Evolutionary conservation across 2,113 vertebrate genomes (phyloP).

Genomic region (Cervus canadensis): DNA sequence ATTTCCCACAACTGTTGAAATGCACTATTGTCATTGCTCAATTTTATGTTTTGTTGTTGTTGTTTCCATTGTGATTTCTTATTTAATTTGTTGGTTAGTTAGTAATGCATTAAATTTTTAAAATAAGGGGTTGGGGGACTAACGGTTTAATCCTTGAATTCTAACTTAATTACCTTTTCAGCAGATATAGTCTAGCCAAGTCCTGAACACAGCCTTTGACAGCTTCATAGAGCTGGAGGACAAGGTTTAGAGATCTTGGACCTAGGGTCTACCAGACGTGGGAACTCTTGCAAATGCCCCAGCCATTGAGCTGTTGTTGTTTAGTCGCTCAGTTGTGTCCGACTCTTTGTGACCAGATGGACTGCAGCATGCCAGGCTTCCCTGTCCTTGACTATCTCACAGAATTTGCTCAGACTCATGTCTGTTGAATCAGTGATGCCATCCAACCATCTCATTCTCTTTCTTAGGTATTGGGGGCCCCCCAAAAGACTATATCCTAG

Average conservation of each 20-base stretch:
- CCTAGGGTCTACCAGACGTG: neutral
- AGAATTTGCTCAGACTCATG: neutral
- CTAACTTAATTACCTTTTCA: neutral
- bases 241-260: neutral
- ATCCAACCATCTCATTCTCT: neutral
- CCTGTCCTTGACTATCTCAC: neutral
- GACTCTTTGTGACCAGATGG: neutral
- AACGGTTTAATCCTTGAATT: neutral
- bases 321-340: accelerated
- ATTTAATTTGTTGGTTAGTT: neutral
- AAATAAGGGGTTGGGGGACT: neutral
- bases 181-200: neutral
- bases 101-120: neutral
- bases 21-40: neutral
- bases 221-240: neutral
- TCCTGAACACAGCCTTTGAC: neutral
- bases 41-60: neutral
- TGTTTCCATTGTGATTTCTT: neutral
- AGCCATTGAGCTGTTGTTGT: neutral
- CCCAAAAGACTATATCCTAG: neutral
- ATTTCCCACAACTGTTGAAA: neutral
- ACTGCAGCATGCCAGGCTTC: neutral
- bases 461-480: neutral
- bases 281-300: neutral
- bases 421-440: neutral